Conservation (phyloP, 2,113 vertebrate genomes). For the Malurus elegans region DNA sequence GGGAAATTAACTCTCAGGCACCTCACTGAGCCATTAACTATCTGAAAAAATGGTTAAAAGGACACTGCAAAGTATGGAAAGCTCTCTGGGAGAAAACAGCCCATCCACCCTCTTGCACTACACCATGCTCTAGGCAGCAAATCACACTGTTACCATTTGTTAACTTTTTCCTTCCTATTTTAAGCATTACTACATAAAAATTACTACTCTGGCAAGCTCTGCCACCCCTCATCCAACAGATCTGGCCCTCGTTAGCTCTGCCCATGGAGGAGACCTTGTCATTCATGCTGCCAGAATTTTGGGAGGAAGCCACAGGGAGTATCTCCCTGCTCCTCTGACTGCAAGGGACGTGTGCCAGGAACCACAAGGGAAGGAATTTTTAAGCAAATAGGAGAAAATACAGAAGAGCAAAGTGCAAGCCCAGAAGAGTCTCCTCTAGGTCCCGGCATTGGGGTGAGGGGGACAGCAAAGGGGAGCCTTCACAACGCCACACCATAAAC, state of each 20-base stretch:
- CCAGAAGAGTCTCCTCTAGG: neutral
- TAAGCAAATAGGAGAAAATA: neutral
- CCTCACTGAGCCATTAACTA: rapidly evolving
- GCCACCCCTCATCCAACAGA: neutral
- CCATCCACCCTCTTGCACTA: neutral
- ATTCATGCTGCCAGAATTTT: neutral
- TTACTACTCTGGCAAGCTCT: neutral
- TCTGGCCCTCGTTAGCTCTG: neutral
- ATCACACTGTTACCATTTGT: neutral
- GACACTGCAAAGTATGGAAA: neutral
- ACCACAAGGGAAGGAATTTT: rapidly evolving
- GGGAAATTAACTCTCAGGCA: neutral
- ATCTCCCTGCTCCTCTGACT: neutral
- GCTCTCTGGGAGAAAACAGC: neutral
- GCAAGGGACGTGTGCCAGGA: rapidly evolving
- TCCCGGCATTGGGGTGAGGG: neutral
- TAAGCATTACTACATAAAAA: neutral
- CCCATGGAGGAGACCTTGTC: neutral
- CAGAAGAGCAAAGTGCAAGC: neutral
- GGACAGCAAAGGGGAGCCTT: neutral
- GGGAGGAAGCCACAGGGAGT: neutral
- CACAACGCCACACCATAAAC: neutral
- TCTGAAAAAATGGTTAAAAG: neutral
- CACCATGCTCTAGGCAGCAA: neutral
- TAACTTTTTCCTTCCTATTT: neutral